Base-by-base conservation (phyloP, 2,797 vertebrate genomes). In the Discoglossus pictus region DNA sequence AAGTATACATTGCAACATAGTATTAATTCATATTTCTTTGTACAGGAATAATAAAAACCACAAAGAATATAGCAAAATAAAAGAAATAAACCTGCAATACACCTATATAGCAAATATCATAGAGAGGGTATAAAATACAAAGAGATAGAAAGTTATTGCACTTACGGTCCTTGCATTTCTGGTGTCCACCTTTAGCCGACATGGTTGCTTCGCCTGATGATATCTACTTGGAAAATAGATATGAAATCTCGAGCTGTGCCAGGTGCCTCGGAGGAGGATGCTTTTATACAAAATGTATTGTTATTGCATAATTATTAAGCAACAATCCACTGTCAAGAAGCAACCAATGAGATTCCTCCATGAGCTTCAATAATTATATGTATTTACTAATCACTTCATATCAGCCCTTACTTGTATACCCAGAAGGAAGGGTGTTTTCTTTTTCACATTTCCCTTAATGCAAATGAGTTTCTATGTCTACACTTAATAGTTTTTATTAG, bases 131-230 rank as follows among this genome's bases (percentile, higher is more conserved):
- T n/a, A n/a, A n/a, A n/a, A n/a, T n/a, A n/a, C n/a, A n/a, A n/a
- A n/a, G n/a, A n/a, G n/a, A n/a, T n/a, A n/a, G n/a, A n/a, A n/a
- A n/a, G n/a, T n/a, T n/a, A 34, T 27, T 31, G 5, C 5, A 62
- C 44, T 62, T 40, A 62, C 60, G 60, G 7, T 50, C 35, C 17
- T 62, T 62, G 46, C 6, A 7, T 20, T n/a, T n/a, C n/a, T n/a
- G n/a, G n/a, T 48, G 50, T 52, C 7, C 15, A 12, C 46, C 21
- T 12, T 62, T 62, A 1, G 60, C 15, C 13, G 60, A 36, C 60
- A 62, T 61, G 44, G n/a, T 24, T 61, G 18, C 39, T 6, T 61
- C 2, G 3, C 39, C 8, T 23, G 17, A 20, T 24, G 59, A 35
- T 1, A 15, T 62, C 17, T 25, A 35, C 13, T 34, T 38, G 11